These are phyloP conservation scores for Zalophus californianus DNA, from an alignment of 2,797 vertebrate genomes.

Conservation along the genomic window DNA sequence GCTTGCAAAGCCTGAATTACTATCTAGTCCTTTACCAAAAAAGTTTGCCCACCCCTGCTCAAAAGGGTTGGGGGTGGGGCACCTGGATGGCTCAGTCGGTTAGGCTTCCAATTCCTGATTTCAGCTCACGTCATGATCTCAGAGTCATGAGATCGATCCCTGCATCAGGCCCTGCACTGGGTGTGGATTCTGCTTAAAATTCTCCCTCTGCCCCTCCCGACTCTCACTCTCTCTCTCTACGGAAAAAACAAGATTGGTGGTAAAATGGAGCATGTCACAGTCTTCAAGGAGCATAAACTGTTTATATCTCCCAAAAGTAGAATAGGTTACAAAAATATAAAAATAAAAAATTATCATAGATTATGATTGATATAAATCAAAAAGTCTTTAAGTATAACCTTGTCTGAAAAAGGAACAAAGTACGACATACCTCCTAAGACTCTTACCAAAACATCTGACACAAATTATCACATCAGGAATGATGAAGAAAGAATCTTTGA, in stretches of 20 bases:
- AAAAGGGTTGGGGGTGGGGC: background rate
- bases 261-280: background rate
- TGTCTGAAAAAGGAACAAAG: background rate
- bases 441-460: background rate
- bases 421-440: background rate
- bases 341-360: background rate
- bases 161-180: background rate
- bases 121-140: background rate
- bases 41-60: background rate
- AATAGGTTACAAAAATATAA: background rate
- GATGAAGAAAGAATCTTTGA: background rate
- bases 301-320: conserved; percentile 13
- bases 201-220: background rate
- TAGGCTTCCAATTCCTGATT: background rate
- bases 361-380: background rate
- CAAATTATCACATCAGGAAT: background rate
- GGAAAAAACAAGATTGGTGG: background rate
- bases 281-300: background rate
- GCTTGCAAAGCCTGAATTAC: background rate
- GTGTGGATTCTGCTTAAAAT: background rate
- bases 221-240: background rate
- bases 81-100: background rate
- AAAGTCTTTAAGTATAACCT: background rate
- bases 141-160: background rate
- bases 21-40: background rate